Evolutionary conservation across 2,797 vertebrate genomes (phyloP), one percentile per base, ranked within the genome.

Genomic region (Columba guinea): DNA sequence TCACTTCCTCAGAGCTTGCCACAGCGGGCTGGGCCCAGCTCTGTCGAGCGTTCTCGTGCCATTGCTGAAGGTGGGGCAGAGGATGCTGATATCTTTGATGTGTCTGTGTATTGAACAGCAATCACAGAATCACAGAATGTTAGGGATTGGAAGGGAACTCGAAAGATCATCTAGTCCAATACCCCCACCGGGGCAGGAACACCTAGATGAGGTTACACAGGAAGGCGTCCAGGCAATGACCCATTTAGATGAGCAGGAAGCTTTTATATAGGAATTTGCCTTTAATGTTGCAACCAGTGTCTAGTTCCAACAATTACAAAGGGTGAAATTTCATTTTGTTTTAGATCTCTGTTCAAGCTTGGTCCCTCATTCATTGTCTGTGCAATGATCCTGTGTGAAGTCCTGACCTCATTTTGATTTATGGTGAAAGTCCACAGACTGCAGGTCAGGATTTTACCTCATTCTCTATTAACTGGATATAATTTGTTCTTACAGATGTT

Each of bases 21-120:
- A 48, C 9, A 77, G 73, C n/a, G 92, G 78, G 70, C 74, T 91
- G 88, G 51, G 79, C 68, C 91, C 20, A 11, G 89, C 46, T 68
- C 51, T 71, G 73, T 20, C 48, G n/a, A 49, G 56, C 2, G 1
- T 48, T 64, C 28, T 48, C 1, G 3, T 85, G 84, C 68, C 53
- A 2, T 5, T 83, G 51, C 51, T 94, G 53, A 58, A 76, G 63
- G 79, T 75, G 37, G 53, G 69, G 65, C 91, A 81, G 77, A 69
- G 51, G 87, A 93, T 94, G 69, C 69, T 91, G 65, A 86, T 58
- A 39, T 84, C 76, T 94, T 80, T 91, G 83, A 86, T 44, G 51
- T 84, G 37, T 28, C 58, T 77, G 18, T 68, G 48, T 82, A 81
- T 35, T 51, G 67, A 83, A 56, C 73, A 75, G 82, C 67, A 9